Base-by-base conservation (phyloP, 2,797 vertebrate species). In the Pygocentrus nattereri region DNA sequence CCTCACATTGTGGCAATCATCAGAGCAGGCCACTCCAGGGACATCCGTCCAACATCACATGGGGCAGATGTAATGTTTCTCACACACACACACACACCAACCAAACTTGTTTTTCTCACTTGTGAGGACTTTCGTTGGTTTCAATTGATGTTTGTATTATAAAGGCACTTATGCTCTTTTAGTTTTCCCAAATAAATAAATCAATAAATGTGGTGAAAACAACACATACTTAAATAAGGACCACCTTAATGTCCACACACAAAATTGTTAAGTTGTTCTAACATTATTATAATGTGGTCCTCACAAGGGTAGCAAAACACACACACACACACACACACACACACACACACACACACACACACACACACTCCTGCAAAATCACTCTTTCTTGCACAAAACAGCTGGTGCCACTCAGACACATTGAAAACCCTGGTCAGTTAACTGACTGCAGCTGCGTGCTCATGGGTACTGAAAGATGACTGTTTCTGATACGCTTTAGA, bases 1-100 rank as follows among this genome's bases (percentile, higher is more conserved):
- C 81, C 0, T 81, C 38, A 82, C 88, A 82, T 87, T 95, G 90
- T 93, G 89, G 41, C 71, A 15, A n/a, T 68, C 76, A 54, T 62
- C 70, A 56, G 78, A 67, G 76, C 59, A 7, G 5, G 79, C 61
- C 86, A 76, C 81, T 68, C 69, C 41, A 83, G 44, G 59, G 80
- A 74, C 78, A 73, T 80, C 77, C 73, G 77, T 80, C 65, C 69
- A 31, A 27, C 59, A 59, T 82, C 80, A 87, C 82, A 80, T 72
- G 78, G 61, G 75, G 52, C 69, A 80, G 82, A 82, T 61, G 82
- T 80, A 80, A 84, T 59, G 74, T 21, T 56, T 30, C 13, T 3
- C 25, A 21, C 44, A n/a, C 13, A 44, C 73, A 25, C 64, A 74
- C 56, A 25, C 52, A 50, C 72, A 56, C 61, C 69, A 47, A n/a